Evolutionary conservation across 2,888 invertebrate species (phyloP).

Genomic region (Hesperia comma): DNA sequence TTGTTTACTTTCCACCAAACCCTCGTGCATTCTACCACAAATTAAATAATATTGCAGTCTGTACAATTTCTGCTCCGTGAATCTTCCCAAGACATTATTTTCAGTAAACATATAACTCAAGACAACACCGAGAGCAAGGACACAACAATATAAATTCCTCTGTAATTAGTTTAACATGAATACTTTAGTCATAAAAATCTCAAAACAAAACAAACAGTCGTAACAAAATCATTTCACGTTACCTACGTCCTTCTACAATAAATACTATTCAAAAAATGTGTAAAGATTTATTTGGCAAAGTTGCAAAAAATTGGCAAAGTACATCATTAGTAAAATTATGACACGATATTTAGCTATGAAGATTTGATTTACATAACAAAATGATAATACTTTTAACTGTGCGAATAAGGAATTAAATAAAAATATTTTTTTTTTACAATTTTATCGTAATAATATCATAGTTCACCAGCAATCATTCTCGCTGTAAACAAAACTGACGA

Average conservation of each 20-base stretch:
- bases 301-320: conserved; percentile 16
- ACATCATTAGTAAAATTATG: background rate
- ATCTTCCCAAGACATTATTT: background rate
- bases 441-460: too few species aligned
- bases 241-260: conserved; percentile 27
- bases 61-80: too few species aligned
- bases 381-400: background rate
- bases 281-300: conserved; percentile 31
- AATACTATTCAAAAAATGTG: conserved; percentile 35
- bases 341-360: background rate
- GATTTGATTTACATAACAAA: background rate
- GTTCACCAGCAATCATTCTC: background rate
- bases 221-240: conserved; percentile 23
- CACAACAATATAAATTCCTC: conserved; percentile 27
- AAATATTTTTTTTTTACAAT: too few species aligned
- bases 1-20: background rate
- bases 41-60: background rate
- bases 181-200: conserved; percentile 30
- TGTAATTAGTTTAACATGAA: conserved; percentile 22
- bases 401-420: too few species aligned
- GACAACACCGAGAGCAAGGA: conserved; percentile 10
- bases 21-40: background rate
- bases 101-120: conserved; percentile 10
- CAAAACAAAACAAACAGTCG: conserved; percentile 31
- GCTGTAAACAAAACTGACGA: background rate